These are phyloP conservation scores for Drosophila recens DNA, from an alignment of 2,888 invertebrate species.

Conservation along the genomic window DNA sequence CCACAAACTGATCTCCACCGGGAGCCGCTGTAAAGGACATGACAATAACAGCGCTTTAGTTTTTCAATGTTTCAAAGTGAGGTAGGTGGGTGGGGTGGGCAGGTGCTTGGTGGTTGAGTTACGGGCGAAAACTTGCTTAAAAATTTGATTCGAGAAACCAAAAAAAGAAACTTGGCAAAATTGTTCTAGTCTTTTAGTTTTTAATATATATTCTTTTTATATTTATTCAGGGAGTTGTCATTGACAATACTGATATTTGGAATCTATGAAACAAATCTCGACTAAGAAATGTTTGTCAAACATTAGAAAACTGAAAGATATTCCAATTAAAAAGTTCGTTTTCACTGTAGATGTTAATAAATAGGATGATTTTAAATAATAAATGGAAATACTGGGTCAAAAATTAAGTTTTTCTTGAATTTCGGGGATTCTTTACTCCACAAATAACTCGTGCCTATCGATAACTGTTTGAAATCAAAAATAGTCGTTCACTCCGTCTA, in stretches of 20 bases:
- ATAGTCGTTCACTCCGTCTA: background rate
- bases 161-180: slow-evolving; percentile 35
- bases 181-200: slow-evolving; percentile 32
- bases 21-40: slow-evolving; percentile 73
- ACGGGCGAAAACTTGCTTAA: slow-evolving; percentile 34
- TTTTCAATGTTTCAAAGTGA: background rate
- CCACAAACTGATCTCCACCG: slow-evolving; percentile 72
- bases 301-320: too few relatives aligned
- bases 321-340: too few relatives aligned
- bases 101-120: slow-evolving; percentile 7
- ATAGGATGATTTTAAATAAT: too few relatives aligned
- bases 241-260: slow-evolving; percentile 9
- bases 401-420: too few relatives aligned
- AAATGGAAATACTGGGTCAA: too few relatives aligned
- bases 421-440: too few relatives aligned
- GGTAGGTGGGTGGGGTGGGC: background rate
- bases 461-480: background rate
- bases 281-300: slow-evolving; percentile 12
- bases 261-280: slow-evolving; percentile 1
- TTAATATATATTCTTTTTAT: slow-evolving; percentile 17
- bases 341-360: too few relatives aligned
- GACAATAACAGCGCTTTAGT: slow-evolving; percentile 30
- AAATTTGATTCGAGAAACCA: slow-evolving; percentile 53
- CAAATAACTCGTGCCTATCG: background rate
- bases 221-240: slow-evolving; percentile 25